Conservation (phyloP, 2,797 vertebrate species). For the Sebastes alutus region DNA sequence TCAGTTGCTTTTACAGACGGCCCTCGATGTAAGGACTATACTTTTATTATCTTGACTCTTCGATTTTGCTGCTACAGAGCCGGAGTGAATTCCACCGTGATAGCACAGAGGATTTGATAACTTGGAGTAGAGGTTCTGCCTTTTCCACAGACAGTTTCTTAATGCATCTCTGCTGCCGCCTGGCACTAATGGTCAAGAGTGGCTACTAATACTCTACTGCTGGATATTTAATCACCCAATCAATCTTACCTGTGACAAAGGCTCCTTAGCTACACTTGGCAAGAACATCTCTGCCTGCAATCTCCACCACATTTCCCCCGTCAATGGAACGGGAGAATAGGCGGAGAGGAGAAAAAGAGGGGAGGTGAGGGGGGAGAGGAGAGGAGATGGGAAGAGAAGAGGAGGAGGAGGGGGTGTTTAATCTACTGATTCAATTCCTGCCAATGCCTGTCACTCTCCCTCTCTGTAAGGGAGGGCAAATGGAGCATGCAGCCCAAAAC, state of each 20-base stretch:
- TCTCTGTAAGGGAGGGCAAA: constrained; percentile 83
- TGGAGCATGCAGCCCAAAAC: constrained; percentile 81
- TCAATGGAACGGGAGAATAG: constrained; percentile 68
- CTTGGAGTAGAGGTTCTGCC: constrained; percentile 34
- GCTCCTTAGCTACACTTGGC: constrained; percentile 75
- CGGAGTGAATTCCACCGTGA: constrained; percentile 32
- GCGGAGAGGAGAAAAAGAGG: constrained; percentile 37
- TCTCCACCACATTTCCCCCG: constrained; percentile 76
- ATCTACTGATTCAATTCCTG: constrained; percentile 87
- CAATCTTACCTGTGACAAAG: constrained; percentile 85
- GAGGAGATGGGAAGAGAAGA: constrained; percentile 41
- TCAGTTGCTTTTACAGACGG: not conserved
- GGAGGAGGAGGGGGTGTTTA: constrained; percentile 78
- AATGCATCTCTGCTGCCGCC: constrained; percentile 53
- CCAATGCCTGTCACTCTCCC: constrained; percentile 79
- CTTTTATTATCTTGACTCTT: constrained; percentile 49
- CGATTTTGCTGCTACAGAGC: constrained; percentile 20
- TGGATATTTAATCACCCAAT: constrained; percentile 87
- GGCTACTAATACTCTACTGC: constrained; percentile 78
- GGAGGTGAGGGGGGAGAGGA: constrained; percentile 9
- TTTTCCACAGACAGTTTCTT: constrained; percentile 57
- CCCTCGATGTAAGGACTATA: constrained; percentile 4
- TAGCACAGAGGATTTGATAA: constrained; percentile 43
- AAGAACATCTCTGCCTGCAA: constrained; percentile 81
- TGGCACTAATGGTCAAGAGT: constrained; percentile 80